phyloP scores from a whole-genome alignment of 2,888 invertebrate species.

The Eupsilia transversa region DNA sequence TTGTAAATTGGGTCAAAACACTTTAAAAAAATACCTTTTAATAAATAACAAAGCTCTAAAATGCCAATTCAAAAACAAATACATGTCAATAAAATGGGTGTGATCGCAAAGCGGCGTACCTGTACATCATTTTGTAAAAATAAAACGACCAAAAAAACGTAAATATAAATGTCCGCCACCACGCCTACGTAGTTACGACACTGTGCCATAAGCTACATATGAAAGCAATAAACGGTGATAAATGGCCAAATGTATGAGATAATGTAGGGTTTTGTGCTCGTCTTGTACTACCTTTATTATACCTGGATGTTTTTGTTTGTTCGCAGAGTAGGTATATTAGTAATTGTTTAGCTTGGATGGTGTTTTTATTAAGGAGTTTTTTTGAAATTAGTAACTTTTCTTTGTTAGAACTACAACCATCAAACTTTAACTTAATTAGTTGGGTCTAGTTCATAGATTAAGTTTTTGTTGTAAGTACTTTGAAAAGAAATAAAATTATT shows the following conservation, averaged over 20 bases:
- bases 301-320: slow-evolving; percentile 14
- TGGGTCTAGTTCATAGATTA: no score
- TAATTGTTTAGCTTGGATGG: slow-evolving; percentile 9
- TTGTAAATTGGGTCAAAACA: neutral
- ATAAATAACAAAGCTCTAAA: neutral
- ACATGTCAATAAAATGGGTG: slow-evolving; percentile 26
- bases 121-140: slow-evolving; percentile 38
- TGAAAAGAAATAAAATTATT: no score
- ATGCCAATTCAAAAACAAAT: neutral
- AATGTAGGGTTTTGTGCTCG: slow-evolving; percentile 52
- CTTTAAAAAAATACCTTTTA: no score
- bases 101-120: slow-evolving; percentile 29
- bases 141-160: slow-evolving; percentile 22
- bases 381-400: neutral
- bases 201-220: slow-evolving; percentile 41
- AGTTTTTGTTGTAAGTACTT: no score
- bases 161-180: slow-evolving; percentile 53
- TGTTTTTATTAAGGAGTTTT: neutral
- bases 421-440: no score
- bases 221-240: slow-evolving; percentile 63
- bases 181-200: slow-evolving; percentile 59
- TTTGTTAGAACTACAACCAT: neutral
- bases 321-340: slow-evolving; percentile 3
- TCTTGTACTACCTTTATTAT: slow-evolving; percentile 45
- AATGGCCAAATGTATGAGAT: slow-evolving; percentile 61